phyloP scores from a whole-genome alignment of 1,140 invertebrate genomes.

The Bombyx mori region ASM3026992v2 NC_085128.1:6560501-6561000 shows the following conservation, averaged over 20 bases:
- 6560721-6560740: conserved; percentile 27
- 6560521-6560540: no score
- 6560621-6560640: conserved; percentile 57
- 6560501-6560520: no score
- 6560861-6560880: conserved; percentile 30
- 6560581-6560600: conserved; percentile 67
- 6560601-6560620: conserved; percentile 57
- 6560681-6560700: conserved; percentile 65
- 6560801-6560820: no score
- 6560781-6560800: no score
- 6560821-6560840: neutral
- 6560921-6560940: neutral
- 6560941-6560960: conserved; percentile 12
- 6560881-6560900: conserved; percentile 25
- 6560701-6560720: conserved; percentile 67
- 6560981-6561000: conserved; percentile 12
- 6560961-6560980: conserved; percentile 20
- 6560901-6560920: conserved; percentile 12
- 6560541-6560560: no score
- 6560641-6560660: conserved; percentile 69
- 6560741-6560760: no score
- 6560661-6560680: conserved; percentile 67
- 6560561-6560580: conserved; percentile 34
- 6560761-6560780: neutral
- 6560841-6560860: conserved; percentile 37